These are phyloP conservation scores for Rhabdomys dilectus DNA, from an alignment of 2,113 vertebrate species.

Conservation along the genomic window DNA sequence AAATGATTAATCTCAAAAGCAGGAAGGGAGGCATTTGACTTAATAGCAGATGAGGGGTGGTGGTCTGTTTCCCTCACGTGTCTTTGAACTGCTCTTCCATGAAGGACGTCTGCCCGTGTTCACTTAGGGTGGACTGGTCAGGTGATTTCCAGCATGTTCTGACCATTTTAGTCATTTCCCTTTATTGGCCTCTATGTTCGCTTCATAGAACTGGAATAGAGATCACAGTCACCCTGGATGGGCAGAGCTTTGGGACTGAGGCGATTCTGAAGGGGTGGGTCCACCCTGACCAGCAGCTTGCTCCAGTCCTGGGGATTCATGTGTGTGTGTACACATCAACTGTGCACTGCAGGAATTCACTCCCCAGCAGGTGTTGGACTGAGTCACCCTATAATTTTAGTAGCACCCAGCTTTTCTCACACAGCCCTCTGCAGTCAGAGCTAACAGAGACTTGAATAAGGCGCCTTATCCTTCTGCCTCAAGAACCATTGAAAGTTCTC, in stretches of 20 bases:
- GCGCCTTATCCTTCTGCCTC: neutral
- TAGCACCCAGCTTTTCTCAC: neutral
- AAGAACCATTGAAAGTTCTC: neutral
- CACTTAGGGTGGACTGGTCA: neutral
- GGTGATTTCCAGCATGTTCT: neutral
- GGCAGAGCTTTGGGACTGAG: neutral
- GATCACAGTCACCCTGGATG: neutral
- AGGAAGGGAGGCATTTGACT: slow-evolving; percentile 3
- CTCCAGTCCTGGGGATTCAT: neutral
- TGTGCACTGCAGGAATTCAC: neutral
- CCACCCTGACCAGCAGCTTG: rapidly evolving
- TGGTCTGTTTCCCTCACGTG: slow-evolving; percentile 54
- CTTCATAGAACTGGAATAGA: neutral
- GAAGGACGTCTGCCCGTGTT: slow-evolving; percentile 37
- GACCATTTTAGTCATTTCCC: neutral
- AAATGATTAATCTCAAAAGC: slow-evolving; percentile 54
- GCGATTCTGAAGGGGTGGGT: neutral
- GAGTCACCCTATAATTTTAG: neutral
- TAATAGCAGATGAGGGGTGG: neutral
- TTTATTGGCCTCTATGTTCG: neutral
- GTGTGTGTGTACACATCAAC: neutral
- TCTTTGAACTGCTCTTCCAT: slow-evolving; percentile 65
- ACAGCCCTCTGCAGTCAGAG: neutral
- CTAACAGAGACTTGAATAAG: rapidly evolving
- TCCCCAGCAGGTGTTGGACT: neutral